Evolutionary conservation across 2,888 invertebrate genomes (phyloP), one percentile per base, ranked within the genome.

Genomic region (Argynnis bischoffii): DNA sequence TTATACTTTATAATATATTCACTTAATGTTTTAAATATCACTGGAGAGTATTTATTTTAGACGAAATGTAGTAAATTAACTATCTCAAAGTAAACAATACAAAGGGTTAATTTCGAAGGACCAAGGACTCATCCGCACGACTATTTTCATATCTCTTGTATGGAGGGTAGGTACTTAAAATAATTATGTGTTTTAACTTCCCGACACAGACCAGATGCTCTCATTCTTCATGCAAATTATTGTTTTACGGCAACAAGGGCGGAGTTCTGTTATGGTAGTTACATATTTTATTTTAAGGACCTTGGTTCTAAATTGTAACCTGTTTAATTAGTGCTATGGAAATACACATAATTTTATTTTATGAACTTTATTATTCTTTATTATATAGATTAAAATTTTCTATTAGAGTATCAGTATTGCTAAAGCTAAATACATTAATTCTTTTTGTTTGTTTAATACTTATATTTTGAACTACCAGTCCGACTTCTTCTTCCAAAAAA

Each of bases 151-250:
- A 51, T 51, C 31, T 51, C 61, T 50, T n/a, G 59, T n/a, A 59
- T 59, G 55, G 56, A 50, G 18, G 35, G 63, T 64, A 48, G 35
- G 63, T 64, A 48, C 53, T 64, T 57, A 18, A 55, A 65, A 47
- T 67, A 67, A 72, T 72, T 65, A 61, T 63, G 69, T 66, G 72
- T 67, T 69, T 59, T 59, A 68, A 67, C 66, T 72, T 65, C 63
- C 54, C 50, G 63, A 66, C 51, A 14, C 47, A 57, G 56, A 59
- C 53, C 74, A 73, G 69, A 71, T 75, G 74, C 55, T 73, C 67
- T 60, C 68, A 70, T 71, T 72, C 66, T 65, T 69, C 71, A 75
- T 73, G 73, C 70, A 75, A 75, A 75, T 75, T 61, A 64, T 73
- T 72, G 66, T 74, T 73, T 73, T 72, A 73, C 67, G 67, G 56